Base-by-base conservation (phyloP, 2,113 vertebrate genomes). In the Myotis brandtii region DNA sequence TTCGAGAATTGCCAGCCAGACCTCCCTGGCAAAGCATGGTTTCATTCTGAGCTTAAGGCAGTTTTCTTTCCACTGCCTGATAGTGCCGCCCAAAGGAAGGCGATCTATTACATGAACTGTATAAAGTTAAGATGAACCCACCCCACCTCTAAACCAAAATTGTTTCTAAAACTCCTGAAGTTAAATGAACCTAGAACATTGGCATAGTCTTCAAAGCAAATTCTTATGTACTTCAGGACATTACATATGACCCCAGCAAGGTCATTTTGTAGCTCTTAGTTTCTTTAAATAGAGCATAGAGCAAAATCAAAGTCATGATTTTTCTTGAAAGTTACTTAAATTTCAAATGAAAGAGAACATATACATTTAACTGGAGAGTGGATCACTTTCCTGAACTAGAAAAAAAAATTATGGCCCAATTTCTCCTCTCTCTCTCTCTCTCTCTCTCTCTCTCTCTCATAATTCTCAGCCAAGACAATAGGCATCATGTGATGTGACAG, bases 401-500 rank as follows among this genome's bases (percentile, higher is more conserved):
- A 86, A 77, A 77, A 70, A 77, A 77, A 76, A 82, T 50, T 89
- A 64, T 64, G 75, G 96, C 95, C 95, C 87, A 89, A 23, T 97
- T 97, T 94, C 46, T 73, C 9, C 7, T 40, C 50, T n/a, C 37
- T 66, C 23, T 79, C 34, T 40, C 77, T 43, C 83, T 48, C 48
- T 20, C 32, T 37, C 48, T 69, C 18, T 37, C 32, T 69, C 66
- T 23, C 43, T 70, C 27, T 86, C 87, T 94, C 92, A 76, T 95
- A 88, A 94, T 89, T 95, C 76, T 95, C 72, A 96, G 95, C 59
- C 97, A 97, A 97, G 97, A 97, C 96, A 96, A 97, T 97, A 76
- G 67, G 46, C 81, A 40, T 96, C 97, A 97, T 20, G 93, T 97
- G 97, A 96, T 62, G 12, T 85, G 82, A 91, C 64, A 0, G 23